A percentile compares a stretch with the other conserved stretches of the same genome.
Evolutionary conservation across 2,888 invertebrate genomes (phyloP).

Genomic region (Habroteleia sp.): DNA sequence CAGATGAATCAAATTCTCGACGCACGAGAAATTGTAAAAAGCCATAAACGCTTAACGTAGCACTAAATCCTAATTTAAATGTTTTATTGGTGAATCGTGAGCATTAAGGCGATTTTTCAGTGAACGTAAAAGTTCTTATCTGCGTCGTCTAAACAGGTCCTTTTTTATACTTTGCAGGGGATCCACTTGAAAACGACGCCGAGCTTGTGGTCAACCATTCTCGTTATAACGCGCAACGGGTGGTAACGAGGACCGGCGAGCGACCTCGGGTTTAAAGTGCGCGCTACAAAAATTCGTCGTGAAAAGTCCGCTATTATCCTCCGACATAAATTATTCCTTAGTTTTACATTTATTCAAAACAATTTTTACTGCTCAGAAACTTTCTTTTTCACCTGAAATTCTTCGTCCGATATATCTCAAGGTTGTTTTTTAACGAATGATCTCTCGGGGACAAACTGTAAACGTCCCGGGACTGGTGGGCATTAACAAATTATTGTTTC

Average conservation of each 20-base stretch:
- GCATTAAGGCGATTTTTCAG: slow-evolving; percentile 47
- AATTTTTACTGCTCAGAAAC: slow-evolving; percentile 46
- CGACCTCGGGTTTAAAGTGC: slow-evolving; percentile 60
- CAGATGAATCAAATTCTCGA: slow-evolving; percentile 54
- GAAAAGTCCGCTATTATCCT: slow-evolving; percentile 52
- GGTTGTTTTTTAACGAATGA: slow-evolving; percentile 20
- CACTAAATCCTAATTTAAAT: slow-evolving; percentile 59
- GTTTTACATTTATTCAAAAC: slow-evolving; percentile 50
- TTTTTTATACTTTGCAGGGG: slow-evolving; percentile 55
- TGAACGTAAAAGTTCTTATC: slow-evolving; percentile 52
- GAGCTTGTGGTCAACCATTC: slow-evolving; percentile 68
- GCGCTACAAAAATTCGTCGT: slow-evolving; percentile 50
- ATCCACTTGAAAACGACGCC: slow-evolving; percentile 47
- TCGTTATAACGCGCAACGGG: slow-evolving; percentile 74
- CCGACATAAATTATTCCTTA: slow-evolving; percentile 56
- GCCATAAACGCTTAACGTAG: slow-evolving; percentile 53
- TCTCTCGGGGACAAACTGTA: slow-evolving; percentile 7
- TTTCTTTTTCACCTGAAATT: slow-evolving; percentile 49
- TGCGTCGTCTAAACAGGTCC: slow-evolving; percentile 38
- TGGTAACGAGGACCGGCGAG: slow-evolving; percentile 65
- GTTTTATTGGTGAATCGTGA: slow-evolving; percentile 52
- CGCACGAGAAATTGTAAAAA: slow-evolving; percentile 53
- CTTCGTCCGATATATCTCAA: slow-evolving; percentile 22
- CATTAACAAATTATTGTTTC: slow-evolving; percentile 41
- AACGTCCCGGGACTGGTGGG: slow-evolving; percentile 11